Conservation (phyloP, 2,888 invertebrate species). For the Leucophora obtusa region DNA sequence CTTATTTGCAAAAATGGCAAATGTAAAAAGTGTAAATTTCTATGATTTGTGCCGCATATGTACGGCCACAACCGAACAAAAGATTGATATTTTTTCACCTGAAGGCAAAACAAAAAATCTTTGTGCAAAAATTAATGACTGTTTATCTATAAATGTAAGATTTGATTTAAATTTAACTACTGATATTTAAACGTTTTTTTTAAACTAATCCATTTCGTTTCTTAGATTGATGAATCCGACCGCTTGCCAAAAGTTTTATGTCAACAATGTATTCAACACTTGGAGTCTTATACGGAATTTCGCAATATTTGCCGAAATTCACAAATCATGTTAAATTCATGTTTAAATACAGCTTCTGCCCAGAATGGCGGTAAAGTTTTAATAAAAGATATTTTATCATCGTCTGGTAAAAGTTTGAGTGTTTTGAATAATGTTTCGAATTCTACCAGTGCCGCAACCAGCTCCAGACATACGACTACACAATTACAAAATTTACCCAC, state of each 20-base stretch:
- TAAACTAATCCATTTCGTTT: not conserved
- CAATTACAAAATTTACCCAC: slow-evolving; percentile 19
- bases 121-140: slow-evolving; percentile 83
- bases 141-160: slow-evolving; percentile 78
- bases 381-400: slow-evolving; percentile 79
- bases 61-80: slow-evolving; percentile 82
- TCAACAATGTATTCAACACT: slow-evolving; percentile 82
- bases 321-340: slow-evolving; percentile 84
- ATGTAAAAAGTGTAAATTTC: slow-evolving; percentile 85
- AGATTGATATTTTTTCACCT: slow-evolving; percentile 84
- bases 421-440: slow-evolving; percentile 65
- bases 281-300: slow-evolving; percentile 83
- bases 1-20: slow-evolving; percentile 75
- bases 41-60: slow-evolving; percentile 86
- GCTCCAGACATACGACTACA: not conserved
- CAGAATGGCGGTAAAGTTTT: slow-evolving; percentile 83
- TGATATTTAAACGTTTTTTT: not conserved
- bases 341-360: slow-evolving; percentile 82
- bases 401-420: slow-evolving; percentile 71
- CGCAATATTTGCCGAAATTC: slow-evolving; percentile 83
- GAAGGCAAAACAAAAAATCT: slow-evolving; percentile 84
- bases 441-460: slow-evolving; percentile 14
- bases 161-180: no score
- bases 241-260: slow-evolving; percentile 85
- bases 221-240: slow-evolving; percentile 84